Percentiles rank a stretch among this genome's conserved stretches.
Evolutionary conservation across 2,113 vertebrate species (phyloP).

Genomic region (Mastomys natalensis): DNA sequence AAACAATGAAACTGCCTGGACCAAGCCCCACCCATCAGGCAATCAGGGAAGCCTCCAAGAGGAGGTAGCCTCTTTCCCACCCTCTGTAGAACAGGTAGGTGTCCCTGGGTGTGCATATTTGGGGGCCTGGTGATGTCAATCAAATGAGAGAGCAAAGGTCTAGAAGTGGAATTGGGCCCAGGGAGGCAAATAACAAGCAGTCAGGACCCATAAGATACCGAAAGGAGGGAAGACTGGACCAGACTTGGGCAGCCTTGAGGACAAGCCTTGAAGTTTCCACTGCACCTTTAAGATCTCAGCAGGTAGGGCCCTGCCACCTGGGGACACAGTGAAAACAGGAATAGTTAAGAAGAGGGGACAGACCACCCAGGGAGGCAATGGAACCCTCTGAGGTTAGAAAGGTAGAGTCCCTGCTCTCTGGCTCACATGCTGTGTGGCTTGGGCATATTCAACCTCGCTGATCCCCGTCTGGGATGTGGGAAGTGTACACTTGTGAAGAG

Average conservation of each 20-base stretch:
- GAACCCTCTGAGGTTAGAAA: background rate
- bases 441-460: background rate
- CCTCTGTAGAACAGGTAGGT: background rate
- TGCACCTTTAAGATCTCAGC: background rate
- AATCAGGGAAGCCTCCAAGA: slow-evolving; percentile 47
- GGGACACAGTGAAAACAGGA: background rate
- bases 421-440: background rate
- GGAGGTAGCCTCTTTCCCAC: background rate
- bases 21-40: background rate
- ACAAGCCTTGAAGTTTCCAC: background rate
- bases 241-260: background rate
- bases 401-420: background rate
- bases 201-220: too few species aligned
- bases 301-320: background rate
- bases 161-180: background rate
- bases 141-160: background rate
- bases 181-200: background rate
- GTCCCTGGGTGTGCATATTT: background rate
- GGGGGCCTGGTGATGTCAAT: background rate
- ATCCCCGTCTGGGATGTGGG: background rate
- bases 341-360: background rate
- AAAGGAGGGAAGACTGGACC: background rate
- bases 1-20: background rate
- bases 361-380: fast-evolving
- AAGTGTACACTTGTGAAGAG: background rate